Evolutionary conservation across 2,797 vertebrate species (phyloP).

Genomic region (Otolemur crassicaudatus): DNA sequence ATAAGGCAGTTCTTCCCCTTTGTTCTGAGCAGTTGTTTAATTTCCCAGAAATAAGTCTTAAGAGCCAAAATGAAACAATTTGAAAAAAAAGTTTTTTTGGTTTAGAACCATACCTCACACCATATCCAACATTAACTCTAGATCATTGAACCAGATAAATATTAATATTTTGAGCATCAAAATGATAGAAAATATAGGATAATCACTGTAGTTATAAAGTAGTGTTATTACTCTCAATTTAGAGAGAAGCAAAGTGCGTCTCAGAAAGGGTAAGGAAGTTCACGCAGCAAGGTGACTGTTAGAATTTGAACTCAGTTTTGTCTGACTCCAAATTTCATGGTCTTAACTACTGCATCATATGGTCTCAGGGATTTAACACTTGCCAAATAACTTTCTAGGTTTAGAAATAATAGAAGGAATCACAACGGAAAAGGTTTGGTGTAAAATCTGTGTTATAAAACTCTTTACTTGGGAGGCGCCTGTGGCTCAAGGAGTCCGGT

Average conservation of each 20-base stretch:
- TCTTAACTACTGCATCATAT: background rate
- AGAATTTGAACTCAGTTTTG: background rate
- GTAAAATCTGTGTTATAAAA: background rate
- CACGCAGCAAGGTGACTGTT: background rate
- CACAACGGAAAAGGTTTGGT: conserved; percentile 6
- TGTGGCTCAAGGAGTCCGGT: too few relatives aligned
- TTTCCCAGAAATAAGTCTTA: background rate
- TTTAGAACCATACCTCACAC: background rate
- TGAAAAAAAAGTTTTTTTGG: background rate
- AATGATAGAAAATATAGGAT: background rate
- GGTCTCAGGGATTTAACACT: background rate
- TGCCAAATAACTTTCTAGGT: background rate
- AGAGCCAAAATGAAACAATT: background rate
- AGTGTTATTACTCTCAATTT: background rate
- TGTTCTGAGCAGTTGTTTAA: background rate
- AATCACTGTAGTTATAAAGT: background rate
- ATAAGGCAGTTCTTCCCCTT: background rate
- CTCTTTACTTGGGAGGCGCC: too few relatives aligned
- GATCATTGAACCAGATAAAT: background rate
- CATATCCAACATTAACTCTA: conserved; percentile 11
- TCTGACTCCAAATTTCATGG: background rate
- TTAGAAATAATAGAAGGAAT: conserved; percentile 18
- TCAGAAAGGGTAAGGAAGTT: background rate
- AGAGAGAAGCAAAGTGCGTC: background rate
- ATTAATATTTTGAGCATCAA: background rate